phyloP scores from a whole-genome alignment of 1,140 invertebrate genomes.

The Meloidogyne chitwoodi region DNA sequence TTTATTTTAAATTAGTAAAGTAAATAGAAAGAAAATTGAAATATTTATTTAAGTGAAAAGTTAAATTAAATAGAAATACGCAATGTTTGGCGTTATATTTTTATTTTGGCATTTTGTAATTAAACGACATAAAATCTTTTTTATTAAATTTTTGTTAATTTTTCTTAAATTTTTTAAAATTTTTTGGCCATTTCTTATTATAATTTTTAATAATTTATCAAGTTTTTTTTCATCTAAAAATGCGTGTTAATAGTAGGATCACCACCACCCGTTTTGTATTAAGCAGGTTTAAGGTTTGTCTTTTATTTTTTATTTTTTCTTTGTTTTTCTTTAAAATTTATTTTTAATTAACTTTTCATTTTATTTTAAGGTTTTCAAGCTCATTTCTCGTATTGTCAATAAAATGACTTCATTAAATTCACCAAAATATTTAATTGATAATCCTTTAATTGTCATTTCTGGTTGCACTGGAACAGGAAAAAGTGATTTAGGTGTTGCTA shows the following conservation, averaged over 20 bases:
- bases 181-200: neutral
- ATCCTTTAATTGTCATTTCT: constrained; percentile 65
- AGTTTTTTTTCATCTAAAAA: neutral
- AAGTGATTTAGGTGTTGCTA: constrained; percentile 85
- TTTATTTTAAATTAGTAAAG: no score
- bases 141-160: neutral
- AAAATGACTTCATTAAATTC: neutral
- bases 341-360: no score
- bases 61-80: no score
- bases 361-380: neutral
- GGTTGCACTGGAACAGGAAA: constrained; percentile 94
- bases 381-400: neutral
- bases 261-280: neutral
- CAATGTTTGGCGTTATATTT: no score
- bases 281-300: neutral
- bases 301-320: neutral
- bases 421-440: neutral
- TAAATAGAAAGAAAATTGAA: no score
- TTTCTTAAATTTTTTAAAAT: neutral
- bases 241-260: neutral
- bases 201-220: neutral
- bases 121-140: neutral
- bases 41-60: no score
- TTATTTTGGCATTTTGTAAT: neutral
- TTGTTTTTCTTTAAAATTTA: neutral